These are phyloP conservation scores for Chrysotoxum bicinctum DNA, from an alignment of 2,888 invertebrate species.

Conservation along the genomic window DNA sequence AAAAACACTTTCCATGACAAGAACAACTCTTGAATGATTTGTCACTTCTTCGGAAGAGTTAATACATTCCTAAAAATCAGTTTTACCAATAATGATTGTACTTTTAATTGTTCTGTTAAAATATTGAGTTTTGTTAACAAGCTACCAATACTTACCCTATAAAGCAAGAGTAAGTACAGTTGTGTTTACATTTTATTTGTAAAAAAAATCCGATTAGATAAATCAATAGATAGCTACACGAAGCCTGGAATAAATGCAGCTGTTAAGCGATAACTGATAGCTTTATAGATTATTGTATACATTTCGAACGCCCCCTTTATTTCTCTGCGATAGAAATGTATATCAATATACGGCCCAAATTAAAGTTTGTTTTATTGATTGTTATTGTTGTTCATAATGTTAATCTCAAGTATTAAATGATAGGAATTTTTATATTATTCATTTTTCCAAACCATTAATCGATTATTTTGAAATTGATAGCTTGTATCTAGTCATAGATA, in stretches of 20 bases:
- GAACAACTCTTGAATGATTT: no score
- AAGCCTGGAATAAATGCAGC: neutral
- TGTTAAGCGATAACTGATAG: neutral
- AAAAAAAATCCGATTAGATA: no score
- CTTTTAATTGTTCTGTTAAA: no score
- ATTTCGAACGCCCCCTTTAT: neutral
- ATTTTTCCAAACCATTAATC: neutral
- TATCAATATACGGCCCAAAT: neutral
- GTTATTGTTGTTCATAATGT: neutral
- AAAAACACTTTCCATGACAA: no score
- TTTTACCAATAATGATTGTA: no score
- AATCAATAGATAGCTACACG: neutral
- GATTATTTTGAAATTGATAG: neutral
- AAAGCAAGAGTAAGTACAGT: no score
- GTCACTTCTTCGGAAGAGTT: no score
- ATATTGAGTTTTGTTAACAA: no score
- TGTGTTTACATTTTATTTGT: no score
- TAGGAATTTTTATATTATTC: neutral
- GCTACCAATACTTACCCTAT: no score
- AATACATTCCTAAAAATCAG: no score
- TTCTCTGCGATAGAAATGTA: no score
- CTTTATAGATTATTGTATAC: neutral
- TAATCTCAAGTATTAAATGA: slow-evolving; percentile 1
- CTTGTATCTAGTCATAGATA: neutral
- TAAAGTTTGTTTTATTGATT: neutral